Conservation (phyloP, 2,888 invertebrate genomes). For the Leucophenga montana region DNA sequence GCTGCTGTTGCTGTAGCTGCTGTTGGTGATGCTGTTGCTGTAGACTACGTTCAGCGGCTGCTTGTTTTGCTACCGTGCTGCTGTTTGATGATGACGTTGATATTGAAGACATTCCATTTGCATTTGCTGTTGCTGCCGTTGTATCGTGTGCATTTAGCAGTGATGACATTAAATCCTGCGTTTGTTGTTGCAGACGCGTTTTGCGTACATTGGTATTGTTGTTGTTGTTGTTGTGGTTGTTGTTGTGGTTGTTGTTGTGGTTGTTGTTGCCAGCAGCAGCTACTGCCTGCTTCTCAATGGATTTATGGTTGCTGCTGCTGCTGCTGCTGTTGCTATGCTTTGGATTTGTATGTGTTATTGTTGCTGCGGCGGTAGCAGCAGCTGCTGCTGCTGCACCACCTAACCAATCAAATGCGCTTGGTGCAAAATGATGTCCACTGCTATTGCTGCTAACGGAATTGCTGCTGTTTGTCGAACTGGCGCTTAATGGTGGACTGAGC, state of each 20-base stretch:
- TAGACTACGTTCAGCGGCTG: conserved; percentile 7
- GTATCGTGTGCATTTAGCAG: conserved; percentile 16
- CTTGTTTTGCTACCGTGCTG: conserved; percentile 14
- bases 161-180: conserved; percentile 15
- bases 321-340: conserved; percentile 21
- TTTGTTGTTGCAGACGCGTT: conserved; percentile 11
- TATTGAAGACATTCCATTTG: background rate
- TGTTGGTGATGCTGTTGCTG: conserved; percentile 13
- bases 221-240: background rate
- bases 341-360: background rate
- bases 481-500: conserved; percentile 69
- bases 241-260: conserved; percentile 6
- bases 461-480: conserved; percentile 48
- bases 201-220: background rate
- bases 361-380: background rate
- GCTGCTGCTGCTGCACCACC: conserved; percentile 32
- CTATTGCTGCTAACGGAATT: conserved; percentile 38
- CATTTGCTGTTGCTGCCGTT: background rate
- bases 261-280: no score
- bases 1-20: conserved; percentile 25
- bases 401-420: conserved; percentile 48
- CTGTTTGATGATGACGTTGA: background rate
- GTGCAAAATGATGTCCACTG: conserved; percentile 48
- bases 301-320: conserved; percentile 25
- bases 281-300: conserved; percentile 20